A percentile compares a stretch with the other conserved stretches of the same genome.
phyloP scores from a whole-genome alignment of 2,888 invertebrate genomes.

The Clunio marinus region DNA sequence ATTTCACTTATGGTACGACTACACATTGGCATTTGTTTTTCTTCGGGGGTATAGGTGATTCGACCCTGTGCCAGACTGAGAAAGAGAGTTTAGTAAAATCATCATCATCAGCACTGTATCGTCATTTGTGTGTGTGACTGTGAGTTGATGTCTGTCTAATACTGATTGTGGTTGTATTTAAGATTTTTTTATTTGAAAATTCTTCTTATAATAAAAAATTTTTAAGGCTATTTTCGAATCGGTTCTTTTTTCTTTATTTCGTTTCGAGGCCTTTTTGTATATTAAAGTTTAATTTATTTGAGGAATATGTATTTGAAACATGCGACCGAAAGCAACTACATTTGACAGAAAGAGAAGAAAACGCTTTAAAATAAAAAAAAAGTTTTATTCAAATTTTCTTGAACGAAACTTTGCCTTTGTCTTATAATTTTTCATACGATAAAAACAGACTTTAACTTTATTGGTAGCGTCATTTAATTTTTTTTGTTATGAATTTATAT shows the following conservation, averaged over 20 bases:
- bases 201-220: no score
- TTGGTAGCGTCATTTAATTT: no score
- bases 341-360: background rate
- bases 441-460: no score
- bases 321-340: constrained; percentile 5
- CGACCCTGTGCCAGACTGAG: constrained; percentile 37
- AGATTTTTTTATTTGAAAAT: constrained; percentile 12
- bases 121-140: background rate
- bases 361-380: background rate
- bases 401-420: constrained; percentile 6
- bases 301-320: background rate
- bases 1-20: constrained; percentile 36
- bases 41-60: constrained; percentile 11
- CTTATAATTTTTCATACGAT: background rate
- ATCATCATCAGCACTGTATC: constrained; percentile 28
- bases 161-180: constrained; percentile 27
- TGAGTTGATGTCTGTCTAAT: constrained; percentile 36
- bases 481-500: no score
- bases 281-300: constrained; percentile 27
- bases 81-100: constrained; percentile 37
- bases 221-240: constrained; percentile 11
- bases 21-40: background rate
- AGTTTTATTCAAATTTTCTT: constrained; percentile 8
- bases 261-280: constrained; percentile 18
- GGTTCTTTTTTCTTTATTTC: constrained; percentile 11